Evolutionary conservation across 1,140 invertebrate genomes (phyloP), one percentile per base, ranked within the genome.

Genomic region (Bombus soroeensis): DNA sequence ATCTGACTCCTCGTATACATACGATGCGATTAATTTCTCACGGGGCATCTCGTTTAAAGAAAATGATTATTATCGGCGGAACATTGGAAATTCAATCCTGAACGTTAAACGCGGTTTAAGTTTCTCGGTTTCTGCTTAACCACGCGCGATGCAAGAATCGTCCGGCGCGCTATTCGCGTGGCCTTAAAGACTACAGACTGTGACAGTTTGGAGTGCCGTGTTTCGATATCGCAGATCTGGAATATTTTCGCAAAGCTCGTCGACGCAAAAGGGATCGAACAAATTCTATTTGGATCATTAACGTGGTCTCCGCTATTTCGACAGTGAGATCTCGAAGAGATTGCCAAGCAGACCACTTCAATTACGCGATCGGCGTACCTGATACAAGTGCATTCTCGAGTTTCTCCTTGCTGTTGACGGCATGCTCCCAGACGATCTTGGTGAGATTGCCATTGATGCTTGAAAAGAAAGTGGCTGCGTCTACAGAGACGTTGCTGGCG

Each of bases 361-460:
- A 39, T 25, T 57, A 71, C 34, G 3, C 47, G 59, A 43, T 82
- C 34, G 86, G 90, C 91, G 91, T 94, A 96, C 96, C 85, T 73
- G 88, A 82, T 94, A 71, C 93, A 89, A 98, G 93, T 77, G 97
- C 96, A 15, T 96, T 93, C 8, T 96, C 92, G 28, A 99, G 94
- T 70, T 96, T 94, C 0, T 93, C 93, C 89, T 96, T 95, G 90
- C 95, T 97, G 93, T 99, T 98, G 6, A 98, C 97, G 3, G 97
- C 97, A 94, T 98, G 98, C 12, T 97, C 97, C 98, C 98, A 99
- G 37, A 96, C 97, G 6, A 98, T 96, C 85, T 96, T 96, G 4
- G 97, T 97, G 70, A 98, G 93, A 93, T 98, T 98, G 13, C 91
- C 91, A 3, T 94, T 82, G 62, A 95, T 81, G 0, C 93, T 73